These are phyloP conservation scores for Catamblyrhynchus diadema DNA, from an alignment of 2,797 vertebrate genomes.

Conservation along the genomic window DNA sequence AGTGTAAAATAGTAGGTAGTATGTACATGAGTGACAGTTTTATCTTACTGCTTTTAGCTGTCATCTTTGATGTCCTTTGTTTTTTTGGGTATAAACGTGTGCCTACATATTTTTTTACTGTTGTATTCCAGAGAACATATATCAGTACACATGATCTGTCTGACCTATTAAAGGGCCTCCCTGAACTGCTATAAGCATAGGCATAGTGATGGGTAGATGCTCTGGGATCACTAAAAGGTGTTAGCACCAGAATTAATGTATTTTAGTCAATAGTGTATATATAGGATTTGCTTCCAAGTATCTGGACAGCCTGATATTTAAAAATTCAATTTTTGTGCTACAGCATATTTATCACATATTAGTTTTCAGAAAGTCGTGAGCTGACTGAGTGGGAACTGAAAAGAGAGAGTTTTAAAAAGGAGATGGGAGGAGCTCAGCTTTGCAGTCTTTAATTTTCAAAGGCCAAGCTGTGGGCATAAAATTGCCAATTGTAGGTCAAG, in stretches of 20 bases:
- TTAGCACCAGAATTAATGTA: background rate
- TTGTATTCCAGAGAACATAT: background rate
- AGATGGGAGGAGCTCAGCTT: background rate
- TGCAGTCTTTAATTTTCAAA: slow-evolving; percentile 15
- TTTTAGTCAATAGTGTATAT: background rate
- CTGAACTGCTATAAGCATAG: background rate
- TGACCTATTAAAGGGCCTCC: background rate
- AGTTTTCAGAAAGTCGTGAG: background rate
- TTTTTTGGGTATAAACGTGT: background rate
- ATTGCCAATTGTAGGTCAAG: background rate
- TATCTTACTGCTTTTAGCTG: background rate
- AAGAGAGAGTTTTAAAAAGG: background rate
- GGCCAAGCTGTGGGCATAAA: background rate
- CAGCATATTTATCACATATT: background rate
- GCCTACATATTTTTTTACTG: background rate
- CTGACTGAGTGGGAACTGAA: background rate
- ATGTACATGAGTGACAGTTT: background rate
- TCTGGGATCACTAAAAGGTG: background rate
- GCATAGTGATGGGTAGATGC: background rate
- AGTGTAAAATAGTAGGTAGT: background rate
- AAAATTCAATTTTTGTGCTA: background rate
- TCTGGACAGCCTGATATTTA: background rate
- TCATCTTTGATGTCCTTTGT: background rate
- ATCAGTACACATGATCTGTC: background rate
- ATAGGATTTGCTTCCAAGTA: background rate